Base-by-base conservation (phyloP, 2,113 vertebrate genomes). In the Zosterops japonicus region DNA sequence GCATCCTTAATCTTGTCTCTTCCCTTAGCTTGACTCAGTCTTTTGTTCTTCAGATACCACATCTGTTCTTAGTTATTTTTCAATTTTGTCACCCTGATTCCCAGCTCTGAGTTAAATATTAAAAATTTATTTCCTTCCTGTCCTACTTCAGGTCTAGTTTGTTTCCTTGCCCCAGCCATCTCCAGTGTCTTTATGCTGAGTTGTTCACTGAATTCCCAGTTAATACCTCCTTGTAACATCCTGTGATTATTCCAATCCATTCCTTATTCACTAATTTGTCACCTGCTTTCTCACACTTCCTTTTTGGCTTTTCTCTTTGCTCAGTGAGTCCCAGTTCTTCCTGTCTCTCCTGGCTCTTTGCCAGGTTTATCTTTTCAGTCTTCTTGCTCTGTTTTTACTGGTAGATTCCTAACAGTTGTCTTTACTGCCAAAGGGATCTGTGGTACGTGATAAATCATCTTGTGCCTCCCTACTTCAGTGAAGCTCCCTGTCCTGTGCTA, bases 51-150 rank as follows among this genome's bases (percentile, higher is more conserved):
- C 23, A n/a, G 31, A 6, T 61, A 52, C 47, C 57, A 36, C 52
- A 44, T 82, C 35, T 95, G 27, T 84, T 94, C 39, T 67, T 91
- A 70, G n/a, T 72, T 87, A 16, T 78, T 94, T 83, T 44, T 87
- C 41, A 82, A 9, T 22, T 75, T 85, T 49, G 13, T 75, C n/a
- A 79, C 79, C 27, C 47, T 72, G 47, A 79, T 84, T 91, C 22
- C 49, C 19, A 67, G 29, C 31, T 83, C 50, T 8, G n/a, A 87
- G 31, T 81, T 94, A 52, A 80, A 72, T 77, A 86, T 4, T 88
- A 25, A 86, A 86, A 39, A 74, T 50, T 74, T 81, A 27, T 29
- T 96, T 95, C 79, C 79, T 93, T 93, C 70, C 79, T 86, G 24
- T 50, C 23, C 31, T 64, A 1, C 31, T 76, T 86, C 57, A 88